phyloP scores from a whole-genome alignment of 2,797 vertebrate genomes.

The Pseudocheirus occidentalis region DNA sequence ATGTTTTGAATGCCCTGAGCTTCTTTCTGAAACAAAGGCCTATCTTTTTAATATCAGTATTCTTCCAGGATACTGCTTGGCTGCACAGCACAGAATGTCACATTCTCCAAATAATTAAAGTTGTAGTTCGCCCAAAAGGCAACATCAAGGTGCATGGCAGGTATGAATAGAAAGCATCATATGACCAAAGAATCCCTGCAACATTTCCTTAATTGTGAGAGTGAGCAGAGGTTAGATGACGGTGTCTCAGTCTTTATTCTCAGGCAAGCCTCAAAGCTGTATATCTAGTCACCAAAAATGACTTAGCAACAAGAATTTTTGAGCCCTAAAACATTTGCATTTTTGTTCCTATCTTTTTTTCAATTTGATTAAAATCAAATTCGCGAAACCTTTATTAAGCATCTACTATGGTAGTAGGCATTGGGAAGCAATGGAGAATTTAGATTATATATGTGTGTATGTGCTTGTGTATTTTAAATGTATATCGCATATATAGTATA shows the following conservation, averaged over 20 bases:
- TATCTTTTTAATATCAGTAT: neutral
- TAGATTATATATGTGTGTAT: neutral
- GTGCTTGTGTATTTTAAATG: neutral
- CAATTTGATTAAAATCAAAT: neutral
- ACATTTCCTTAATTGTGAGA: neutral
- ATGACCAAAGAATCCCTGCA: neutral
- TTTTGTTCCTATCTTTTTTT: neutral
- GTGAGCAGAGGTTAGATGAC: neutral
- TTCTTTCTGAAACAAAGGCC: neutral
- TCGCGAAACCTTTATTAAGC: too few species aligned
- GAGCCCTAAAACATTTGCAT: neutral
- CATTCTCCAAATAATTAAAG: constrained; percentile 4
- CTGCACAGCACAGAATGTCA: neutral
- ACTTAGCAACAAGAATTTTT: neutral
- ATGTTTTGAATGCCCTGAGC: neutral
- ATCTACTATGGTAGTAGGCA: neutral
- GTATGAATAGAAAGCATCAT: neutral
- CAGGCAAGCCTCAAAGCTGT: neutral
- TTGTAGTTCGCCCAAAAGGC: neutral
- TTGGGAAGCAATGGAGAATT: neutral
- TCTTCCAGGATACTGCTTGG: neutral
- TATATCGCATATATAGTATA: neutral
- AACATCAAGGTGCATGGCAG: neutral
- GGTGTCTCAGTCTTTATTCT: neutral
- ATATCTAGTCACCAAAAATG: neutral